Evolutionary conservation across 2,797 vertebrate species (phyloP).

Genomic region (Loriculus beryllinus): DNA sequence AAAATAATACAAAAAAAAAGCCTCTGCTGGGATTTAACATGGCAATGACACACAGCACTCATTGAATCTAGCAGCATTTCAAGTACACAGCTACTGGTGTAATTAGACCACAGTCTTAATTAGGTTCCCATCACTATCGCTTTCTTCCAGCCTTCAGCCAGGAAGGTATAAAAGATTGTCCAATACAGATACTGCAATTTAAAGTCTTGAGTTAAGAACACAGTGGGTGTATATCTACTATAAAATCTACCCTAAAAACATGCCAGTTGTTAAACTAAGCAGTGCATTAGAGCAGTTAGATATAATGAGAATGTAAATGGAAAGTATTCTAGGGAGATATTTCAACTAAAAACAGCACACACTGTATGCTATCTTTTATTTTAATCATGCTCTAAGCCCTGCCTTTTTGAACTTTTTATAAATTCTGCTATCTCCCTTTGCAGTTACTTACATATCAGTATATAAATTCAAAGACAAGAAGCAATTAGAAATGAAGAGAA

Average conservation of each 20-base stretch:
- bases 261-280: constrained; percentile 62
- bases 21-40: constrained; percentile 17
- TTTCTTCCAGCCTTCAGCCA: constrained; percentile 47
- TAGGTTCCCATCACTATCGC: constrained; percentile 46
- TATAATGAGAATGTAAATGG: constrained; percentile 64
- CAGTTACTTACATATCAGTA: constrained; percentile 66
- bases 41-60: constrained; percentile 29
- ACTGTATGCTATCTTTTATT: constrained; percentile 62
- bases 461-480: constrained; percentile 53
- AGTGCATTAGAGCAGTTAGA: constrained; percentile 54
- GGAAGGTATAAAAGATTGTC: constrained; percentile 51
- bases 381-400: constrained; percentile 57
- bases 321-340: constrained; percentile 61
- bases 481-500: constrained; percentile 57
- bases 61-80: constrained; percentile 27
- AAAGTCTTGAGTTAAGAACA: constrained; percentile 38
- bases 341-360: constrained; percentile 53
- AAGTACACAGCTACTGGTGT: constrained; percentile 6
- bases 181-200: constrained; percentile 51
- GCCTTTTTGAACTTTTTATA: constrained; percentile 66
- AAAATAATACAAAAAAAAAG: not conserved
- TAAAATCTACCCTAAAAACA: constrained; percentile 62
- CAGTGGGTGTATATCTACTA: constrained; percentile 42
- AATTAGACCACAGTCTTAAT: constrained; percentile 53
- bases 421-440: constrained; percentile 66